phyloP scores from a whole-genome alignment of 2,113 vertebrate genomes.

The Oncorhynchus keta region DNA sequence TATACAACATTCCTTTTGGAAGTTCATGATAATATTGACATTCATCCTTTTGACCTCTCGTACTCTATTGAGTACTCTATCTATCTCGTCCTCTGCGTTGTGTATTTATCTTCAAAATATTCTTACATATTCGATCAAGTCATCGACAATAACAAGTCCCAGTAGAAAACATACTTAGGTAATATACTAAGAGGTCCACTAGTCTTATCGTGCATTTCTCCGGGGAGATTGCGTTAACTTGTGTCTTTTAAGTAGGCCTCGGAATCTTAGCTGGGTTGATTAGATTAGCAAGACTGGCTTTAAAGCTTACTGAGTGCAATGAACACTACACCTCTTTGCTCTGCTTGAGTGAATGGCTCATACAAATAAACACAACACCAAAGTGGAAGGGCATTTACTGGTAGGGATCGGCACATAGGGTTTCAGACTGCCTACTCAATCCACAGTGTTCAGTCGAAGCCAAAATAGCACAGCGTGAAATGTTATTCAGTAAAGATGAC shows the following conservation, averaged over 20 bases:
- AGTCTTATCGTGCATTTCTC: constrained; percentile 43
- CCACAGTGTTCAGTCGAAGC: constrained; percentile 47
- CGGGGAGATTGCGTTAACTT: constrained; percentile 23
- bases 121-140: no score
- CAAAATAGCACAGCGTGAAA: constrained; percentile 50
- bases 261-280: constrained; percentile 40
- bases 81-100: no score
- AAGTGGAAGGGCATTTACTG: constrained; percentile 43
- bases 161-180: no score
- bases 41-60: no score
- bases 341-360: constrained; percentile 45
- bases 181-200: neutral
- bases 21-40: no score
- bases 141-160: no score
- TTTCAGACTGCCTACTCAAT: constrained; percentile 32
- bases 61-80: no score
- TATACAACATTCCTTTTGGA: no score
- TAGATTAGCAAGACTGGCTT: constrained; percentile 54
- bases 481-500: constrained; percentile 59
- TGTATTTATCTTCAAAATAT: no score
- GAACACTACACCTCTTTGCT: constrained; percentile 42
- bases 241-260: constrained; percentile 46
- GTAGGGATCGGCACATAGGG: constrained; percentile 37
- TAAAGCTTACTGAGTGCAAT: constrained; percentile 54
- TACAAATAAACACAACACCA: constrained; percentile 45